Base-by-base conservation (phyloP, 2,888 invertebrate genomes). In the Gymnocheta viridis region DNA sequence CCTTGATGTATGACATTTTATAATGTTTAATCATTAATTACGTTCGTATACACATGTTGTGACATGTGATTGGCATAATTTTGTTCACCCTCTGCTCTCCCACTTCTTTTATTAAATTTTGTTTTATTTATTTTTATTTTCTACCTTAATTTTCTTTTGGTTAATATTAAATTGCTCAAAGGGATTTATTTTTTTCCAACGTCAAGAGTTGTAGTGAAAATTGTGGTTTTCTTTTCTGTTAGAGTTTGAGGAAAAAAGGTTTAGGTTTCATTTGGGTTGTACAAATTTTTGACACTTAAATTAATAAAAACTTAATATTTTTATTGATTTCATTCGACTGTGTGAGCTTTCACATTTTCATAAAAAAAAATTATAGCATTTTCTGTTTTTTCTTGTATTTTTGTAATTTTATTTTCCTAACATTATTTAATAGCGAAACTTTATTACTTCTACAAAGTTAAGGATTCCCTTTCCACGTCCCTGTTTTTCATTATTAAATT, bases 21-120 rank as follows among this genome's bases (percentile, higher is more conserved):
- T 67, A 56, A 67, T 67, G 70, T 73, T 82, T 60, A 73, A 67
- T 67, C 77, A 78, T 82, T 78, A 82, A 78, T 73, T 78, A 62
- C 47, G 44, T 73, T 67, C 32, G 17, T 38, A 29, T 51, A 41
- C 73, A 78, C 77, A 82, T 82, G 73, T 67, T 67, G 51, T 67
- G 60, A 73, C 60, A 82, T 73, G 72, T 82, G 70, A 72, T 56
- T 79, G 64, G 44, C 32, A 32, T 4, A 54, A 70, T 1, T 49
- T 64, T 60, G 38, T 14, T 12, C 29, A 1, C 5, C 10, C 9
- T 6, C n/a, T 6, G 0, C 49, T 35, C 44, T 24, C 4, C 2
- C 17, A 24, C 12, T 49, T 17, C 27, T 22, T 44, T 22, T 32
- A 24, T 7, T 19, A 22, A 32, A 47, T 12, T 51, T 32, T 17